Evolutionary conservation across 2,888 invertebrate genomes (phyloP), one percentile per base, ranked within the genome.

Genomic region (Drosophila ezoana): DNA sequence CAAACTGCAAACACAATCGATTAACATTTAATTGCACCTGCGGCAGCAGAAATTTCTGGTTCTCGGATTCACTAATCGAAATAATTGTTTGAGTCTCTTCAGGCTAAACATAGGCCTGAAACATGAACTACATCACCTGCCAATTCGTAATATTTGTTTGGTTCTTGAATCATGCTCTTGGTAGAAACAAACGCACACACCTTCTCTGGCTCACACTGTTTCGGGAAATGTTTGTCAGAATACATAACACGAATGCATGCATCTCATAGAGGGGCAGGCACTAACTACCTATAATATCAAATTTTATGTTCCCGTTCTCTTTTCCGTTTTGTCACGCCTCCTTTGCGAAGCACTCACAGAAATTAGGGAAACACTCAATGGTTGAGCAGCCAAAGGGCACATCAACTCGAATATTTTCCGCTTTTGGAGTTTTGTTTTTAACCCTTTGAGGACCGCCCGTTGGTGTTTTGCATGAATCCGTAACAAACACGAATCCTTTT

Each of bases 11-110:
- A 74, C 77, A 70, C 85, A 75, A 83, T 84, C 87, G 87, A 88
- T 84, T 88, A 84, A 83, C 75, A 73, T 89, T 87, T 78, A 80
- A 87, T 87, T 83, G 72, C 77, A 80, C 68, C 72, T 87, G 75
- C 60, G 71, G 73, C 70, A 63, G 58, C 63, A 47, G 41, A 65
- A 60, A 72, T 58, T 72, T 65, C 62, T 37, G 54, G 40, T 56
- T 61, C 66, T 41, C 66, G 52, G 58, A 60, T 68, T 66, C 59
- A 18, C 58, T 53, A 84, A 78, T 85, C 74, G 76, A 83, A 80
- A 74, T 81, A 73, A 73, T 76, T 76, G 89, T 78, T 75, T 58
- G 47, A 44, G 4, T 47, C 74, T 78, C 78, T 64, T 60, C 43
- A 32, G 68, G 72, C 73, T 47, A 41, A 44, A 37, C 20, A 47